These are phyloP conservation scores for Aramus guarauna DNA, from an alignment of 2,113 vertebrate genomes.

Conservation along the genomic window DNA sequence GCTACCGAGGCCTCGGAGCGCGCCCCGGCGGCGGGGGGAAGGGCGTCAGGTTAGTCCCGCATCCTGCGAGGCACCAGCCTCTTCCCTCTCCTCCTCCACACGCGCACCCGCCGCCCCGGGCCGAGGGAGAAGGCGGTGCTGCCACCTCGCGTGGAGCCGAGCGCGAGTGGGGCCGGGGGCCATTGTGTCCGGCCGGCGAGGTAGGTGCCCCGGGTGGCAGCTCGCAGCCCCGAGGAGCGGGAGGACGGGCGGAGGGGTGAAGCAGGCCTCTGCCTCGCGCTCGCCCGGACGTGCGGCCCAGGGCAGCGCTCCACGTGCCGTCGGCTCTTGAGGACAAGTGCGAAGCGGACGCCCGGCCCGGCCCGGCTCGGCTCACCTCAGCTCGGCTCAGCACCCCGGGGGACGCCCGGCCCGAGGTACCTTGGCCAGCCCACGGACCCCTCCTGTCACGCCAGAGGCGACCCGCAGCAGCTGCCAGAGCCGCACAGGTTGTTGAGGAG, in stretches of 20 bases:
- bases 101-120: background rate
- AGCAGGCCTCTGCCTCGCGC: background rate
- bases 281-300: background rate
- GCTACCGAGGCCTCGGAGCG: background rate
- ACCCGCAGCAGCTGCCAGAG: background rate
- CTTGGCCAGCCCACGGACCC: background rate
- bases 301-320: constrained; percentile 23
- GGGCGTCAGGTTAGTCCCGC: constrained; percentile 33
- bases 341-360: background rate
- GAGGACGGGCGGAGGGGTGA: background rate
- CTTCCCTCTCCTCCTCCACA: background rate
- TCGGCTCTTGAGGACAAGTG: background rate
- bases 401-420: background rate
- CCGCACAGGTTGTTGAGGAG: background rate
- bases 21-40: background rate
- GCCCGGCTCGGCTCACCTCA: background rate
- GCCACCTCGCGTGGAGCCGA: constrained; percentile 20
- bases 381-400: background rate
- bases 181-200: constrained; percentile 3
- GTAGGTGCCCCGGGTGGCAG: background rate
- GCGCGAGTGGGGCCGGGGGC: background rate
- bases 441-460: background rate
- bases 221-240: background rate
- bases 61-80: background rate
- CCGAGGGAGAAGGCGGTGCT: background rate